phyloP scores from a whole-genome alignment of 2,797 vertebrate species.

The Catostomus latipinnis region DNA sequence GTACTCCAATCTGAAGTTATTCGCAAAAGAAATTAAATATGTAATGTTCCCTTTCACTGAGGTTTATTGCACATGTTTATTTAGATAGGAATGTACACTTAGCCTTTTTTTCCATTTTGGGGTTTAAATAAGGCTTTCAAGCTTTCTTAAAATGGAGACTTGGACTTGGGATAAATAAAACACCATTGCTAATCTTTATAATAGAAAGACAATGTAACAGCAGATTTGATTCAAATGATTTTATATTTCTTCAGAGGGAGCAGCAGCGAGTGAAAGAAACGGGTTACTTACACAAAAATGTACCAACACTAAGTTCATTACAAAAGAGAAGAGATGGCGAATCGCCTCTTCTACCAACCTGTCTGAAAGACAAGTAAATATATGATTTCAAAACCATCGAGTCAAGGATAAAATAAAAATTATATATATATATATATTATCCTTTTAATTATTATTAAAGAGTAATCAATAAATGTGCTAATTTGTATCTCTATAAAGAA shows the following conservation, averaged over 20 bases:
- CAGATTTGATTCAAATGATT: background rate
- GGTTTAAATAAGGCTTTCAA: too few species aligned
- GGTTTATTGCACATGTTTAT: too few species aligned
- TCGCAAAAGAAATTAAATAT: too few species aligned
- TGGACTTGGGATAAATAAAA: background rate
- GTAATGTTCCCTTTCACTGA: too few species aligned
- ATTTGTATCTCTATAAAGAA: too few species aligned
- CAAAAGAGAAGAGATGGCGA: slow-evolving; percentile 94
- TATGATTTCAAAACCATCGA: slow-evolving; percentile 90
- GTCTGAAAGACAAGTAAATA: slow-evolving; percentile 86
- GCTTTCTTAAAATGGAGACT: too few species aligned
- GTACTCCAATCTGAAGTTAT: too few species aligned
- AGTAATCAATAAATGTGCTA: background rate
- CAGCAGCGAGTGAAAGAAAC: slow-evolving; percentile 84
- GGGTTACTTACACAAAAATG: slow-evolving; percentile 85
- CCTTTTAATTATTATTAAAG: slow-evolving; percentile 45
- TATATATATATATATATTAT: too few species aligned
- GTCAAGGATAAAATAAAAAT: slow-evolving; percentile 85
- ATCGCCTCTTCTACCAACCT: slow-evolving; percentile 87
- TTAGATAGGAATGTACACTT: too few species aligned
- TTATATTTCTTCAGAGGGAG: slow-evolving; percentile 64
- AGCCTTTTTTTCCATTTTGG: too few species aligned
- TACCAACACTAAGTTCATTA: slow-evolving; percentile 97
- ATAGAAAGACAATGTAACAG: background rate
- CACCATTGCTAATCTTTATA: background rate